These are phyloP conservation scores for Cyanistes caeruleus DNA, from an alignment of 2,113 vertebrate genomes.

Conservation along the genomic window DNA sequence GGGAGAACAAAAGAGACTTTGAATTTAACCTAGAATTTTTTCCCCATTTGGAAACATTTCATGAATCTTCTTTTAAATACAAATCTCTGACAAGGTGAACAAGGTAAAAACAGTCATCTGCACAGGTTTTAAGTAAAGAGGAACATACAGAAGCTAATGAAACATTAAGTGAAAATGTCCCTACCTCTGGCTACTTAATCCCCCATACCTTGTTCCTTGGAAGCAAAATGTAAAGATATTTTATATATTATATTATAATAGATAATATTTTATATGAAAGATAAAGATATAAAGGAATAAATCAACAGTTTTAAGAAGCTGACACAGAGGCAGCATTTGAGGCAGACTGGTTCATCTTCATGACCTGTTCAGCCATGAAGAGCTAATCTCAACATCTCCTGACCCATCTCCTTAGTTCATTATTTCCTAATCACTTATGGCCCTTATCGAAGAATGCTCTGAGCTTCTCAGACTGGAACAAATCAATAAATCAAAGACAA, in stretches of 20 bases:
- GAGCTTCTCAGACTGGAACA: constrained; percentile 41
- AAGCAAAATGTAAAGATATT: constrained; percentile 9
- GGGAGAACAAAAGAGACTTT: neutral
- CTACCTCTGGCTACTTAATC: neutral
- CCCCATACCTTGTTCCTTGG: neutral
- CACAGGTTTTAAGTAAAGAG: neutral
- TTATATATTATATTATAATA: too few species aligned
- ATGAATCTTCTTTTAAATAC: constrained; percentile 13
- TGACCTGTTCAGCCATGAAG: constrained; percentile 26
- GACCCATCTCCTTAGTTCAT: constrained; percentile 46
- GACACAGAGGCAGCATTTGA: constrained; percentile 18
- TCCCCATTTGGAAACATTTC: neutral
- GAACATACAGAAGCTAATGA: neutral
- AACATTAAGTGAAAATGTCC: neutral
- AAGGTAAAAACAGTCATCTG: neutral
- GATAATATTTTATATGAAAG: too few species aligned
- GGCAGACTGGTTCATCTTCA: constrained; percentile 16
- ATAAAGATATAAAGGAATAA: neutral
- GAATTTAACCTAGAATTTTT: neutral
- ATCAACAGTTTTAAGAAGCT: constrained; percentile 12
- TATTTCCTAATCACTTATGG: constrained; percentile 62
- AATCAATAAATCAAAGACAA: constrained; percentile 66
- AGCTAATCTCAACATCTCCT: constrained; percentile 60
- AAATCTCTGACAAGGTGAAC: neutral
- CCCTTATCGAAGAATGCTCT: constrained; percentile 21